Base-by-base conservation (phyloP, 1,140 invertebrate species). In the Cydia strobilella region DNA sequence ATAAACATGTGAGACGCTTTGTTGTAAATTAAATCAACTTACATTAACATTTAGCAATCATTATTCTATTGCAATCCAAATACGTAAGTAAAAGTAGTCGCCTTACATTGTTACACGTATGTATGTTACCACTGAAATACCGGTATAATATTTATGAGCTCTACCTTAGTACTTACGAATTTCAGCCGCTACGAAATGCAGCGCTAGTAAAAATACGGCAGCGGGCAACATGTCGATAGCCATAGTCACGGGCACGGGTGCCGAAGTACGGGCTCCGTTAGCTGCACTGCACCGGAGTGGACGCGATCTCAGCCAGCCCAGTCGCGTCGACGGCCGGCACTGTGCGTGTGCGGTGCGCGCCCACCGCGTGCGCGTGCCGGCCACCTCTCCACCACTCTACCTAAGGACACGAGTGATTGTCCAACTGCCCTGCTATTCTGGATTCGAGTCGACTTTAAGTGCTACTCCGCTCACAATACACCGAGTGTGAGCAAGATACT, bases 341-440 rank as follows among this genome's bases (percentile, higher is more conserved):
- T 91, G 48, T 51, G 87, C 76, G 76, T 48, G 79, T 84, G 90
- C 89, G 90, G 48, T 51, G 87, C 76, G 76, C 62, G 27, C 65
- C 18, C 74, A 45, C 73, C 77, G 65, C 74, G 65, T 54, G 69
- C 77, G 65, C 74, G 65, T 54, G 69, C 78, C 78, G 72, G 12
- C 80, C 78, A 79, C 80, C 82, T 79, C 84, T 81, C 78, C 78
- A 75, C 74, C 74, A 25, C 23, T 25, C 62, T 27, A 80, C 82
- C 20, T 54, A 85, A 88, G 84, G 83, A 88, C 84, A 71, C 74
- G 83, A 83, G 86, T 85, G 86, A 88, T 86, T 80, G 88, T 84
- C 71, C 78, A 69, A 69, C 65, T 15, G 65, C 65, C 65, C 15
- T 35, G 65, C 65, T 35, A 69, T 69, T 69, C 65, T 69, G 65